Evolutionary conservation across 1,140 invertebrate species (phyloP), one percentile per base, ranked within the genome.

Genomic region (Daktulosphaira vitifoliae): DNA sequence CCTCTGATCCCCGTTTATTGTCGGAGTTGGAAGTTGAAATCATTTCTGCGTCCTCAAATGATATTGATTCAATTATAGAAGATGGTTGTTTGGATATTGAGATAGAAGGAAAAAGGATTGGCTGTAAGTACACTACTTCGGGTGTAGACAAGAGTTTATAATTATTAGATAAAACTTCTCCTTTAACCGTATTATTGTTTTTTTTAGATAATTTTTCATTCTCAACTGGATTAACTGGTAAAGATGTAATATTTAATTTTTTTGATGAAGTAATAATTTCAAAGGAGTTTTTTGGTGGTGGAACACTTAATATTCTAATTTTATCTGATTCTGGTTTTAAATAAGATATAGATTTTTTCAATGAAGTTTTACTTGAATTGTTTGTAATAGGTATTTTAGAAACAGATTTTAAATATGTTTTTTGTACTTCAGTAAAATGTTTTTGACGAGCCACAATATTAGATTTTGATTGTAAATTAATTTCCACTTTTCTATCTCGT

Each of bases 51-150:
- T 62, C 56, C 20, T 62, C 56, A 46, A 62, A 46, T n/a, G 56
- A 62, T 46, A 62, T 25, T 33, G 56, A 62, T 62, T 62, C 56
- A 33, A 39, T 62, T 15, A 48, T n/a, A 48, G 56, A 62, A 62
- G 25, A 6, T 23, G 56, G 56, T 15, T 48, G 56, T 62, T 48
- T 38, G 56, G 56, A 62, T 39, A 48, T 62, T 62, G 56, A 62
- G 26, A 39, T 46, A 29, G 22, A 33, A 11, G 42, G 25, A 33
- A 39, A 62, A 46, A 38, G 56, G 25, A 26, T 62, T n/a, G 56
- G 56, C 29, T 62, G 56, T n/a, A 46, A 38, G 15, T 62, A 62
- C 11, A 62, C 42, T 62, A 62, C 44, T 48, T 62, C 56, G n/a
- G 46, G 23, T 8, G 56, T 26, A 0, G 42, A 48, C 13, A n/a